These are phyloP conservation scores for Battus philenor DNA, from an alignment of 1,140 invertebrate genomes.

Conservation along the genomic window DNA sequence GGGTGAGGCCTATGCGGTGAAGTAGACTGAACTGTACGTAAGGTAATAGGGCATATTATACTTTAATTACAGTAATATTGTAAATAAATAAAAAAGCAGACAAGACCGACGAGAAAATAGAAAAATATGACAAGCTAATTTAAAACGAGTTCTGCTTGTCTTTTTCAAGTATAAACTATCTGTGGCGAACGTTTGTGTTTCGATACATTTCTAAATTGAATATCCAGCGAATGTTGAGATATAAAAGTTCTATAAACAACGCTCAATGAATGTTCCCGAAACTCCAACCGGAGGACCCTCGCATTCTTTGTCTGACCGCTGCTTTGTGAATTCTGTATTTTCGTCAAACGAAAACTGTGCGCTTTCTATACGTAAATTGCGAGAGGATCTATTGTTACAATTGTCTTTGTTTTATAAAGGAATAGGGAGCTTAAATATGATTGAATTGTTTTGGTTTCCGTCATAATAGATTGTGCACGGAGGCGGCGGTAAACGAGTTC, in stretches of 20 bases:
- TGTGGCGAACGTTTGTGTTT: too few relatives aligned
- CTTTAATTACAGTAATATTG: too few relatives aligned
- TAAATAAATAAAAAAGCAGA: too few relatives aligned
- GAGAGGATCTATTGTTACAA: slow-evolving; percentile 14
- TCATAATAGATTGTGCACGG: slow-evolving; percentile 7
- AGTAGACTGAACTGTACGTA: too few relatives aligned
- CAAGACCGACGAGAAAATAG: too few relatives aligned
- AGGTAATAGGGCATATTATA: too few relatives aligned
- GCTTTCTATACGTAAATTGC: slow-evolving; percentile 14
- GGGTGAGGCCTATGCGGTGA: too few relatives aligned
- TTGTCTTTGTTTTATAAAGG: slow-evolving; percentile 17
- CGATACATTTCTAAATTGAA: neutral
- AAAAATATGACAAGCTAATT: too few relatives aligned
- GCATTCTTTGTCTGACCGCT: slow-evolving; percentile 14
- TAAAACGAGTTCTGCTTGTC: too few relatives aligned
- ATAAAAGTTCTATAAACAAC: slow-evolving; percentile 5
- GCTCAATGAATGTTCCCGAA: slow-evolving; percentile 5
- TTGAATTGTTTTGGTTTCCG: slow-evolving; percentile 17
- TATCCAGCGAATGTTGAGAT: neutral
- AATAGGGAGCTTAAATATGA: slow-evolving; percentile 19
- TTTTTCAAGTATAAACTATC: too few relatives aligned
- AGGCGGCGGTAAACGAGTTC: slow-evolving; percentile 2
- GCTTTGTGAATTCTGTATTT: slow-evolving; percentile 17
- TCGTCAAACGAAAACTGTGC: neutral
- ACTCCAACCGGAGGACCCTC: neutral